phyloP scores from a whole-genome alignment of 2,797 vertebrate species.

The Cynopterus sphinx region DNA sequence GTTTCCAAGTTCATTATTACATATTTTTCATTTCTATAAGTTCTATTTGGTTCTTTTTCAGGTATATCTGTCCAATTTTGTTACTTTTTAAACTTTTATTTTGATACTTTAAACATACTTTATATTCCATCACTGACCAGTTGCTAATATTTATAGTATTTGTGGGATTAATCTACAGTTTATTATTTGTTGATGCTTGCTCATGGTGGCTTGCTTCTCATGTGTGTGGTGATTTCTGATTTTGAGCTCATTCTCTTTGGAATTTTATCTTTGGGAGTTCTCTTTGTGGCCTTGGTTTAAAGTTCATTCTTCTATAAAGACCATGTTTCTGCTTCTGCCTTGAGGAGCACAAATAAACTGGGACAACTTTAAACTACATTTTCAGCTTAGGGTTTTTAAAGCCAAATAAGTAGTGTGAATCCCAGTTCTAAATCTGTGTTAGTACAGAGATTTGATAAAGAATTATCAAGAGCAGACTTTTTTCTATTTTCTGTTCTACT shows the following conservation, averaged over 20 bases:
- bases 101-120: constrained; percentile 19
- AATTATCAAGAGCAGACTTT: neutral
- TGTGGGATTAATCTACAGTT: neutral
- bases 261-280: constrained; percentile 17
- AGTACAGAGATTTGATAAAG: neutral
- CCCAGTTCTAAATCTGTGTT: neutral
- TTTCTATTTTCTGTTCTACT: neutral
- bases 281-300: constrained; percentile 18
- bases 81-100: neutral
- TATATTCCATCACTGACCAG: neutral
- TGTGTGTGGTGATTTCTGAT: neutral
- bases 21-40: constrained; percentile 1
- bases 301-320: constrained; percentile 2
- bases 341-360: neutral
- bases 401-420: neutral
- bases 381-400: constrained; percentile 1
- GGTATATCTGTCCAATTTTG: neutral
- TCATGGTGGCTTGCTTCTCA: neutral
- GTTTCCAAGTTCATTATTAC: constrained; percentile 18
- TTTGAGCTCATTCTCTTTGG: neutral
- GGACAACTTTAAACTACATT: neutral
- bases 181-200: neutral
- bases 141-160: neutral
- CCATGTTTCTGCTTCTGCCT: constrained; percentile 7
- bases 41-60: neutral